These are phyloP conservation scores for Paraplagusia blochii DNA, from an alignment of 2,113 vertebrate genomes.

Conservation along the genomic window DNA sequence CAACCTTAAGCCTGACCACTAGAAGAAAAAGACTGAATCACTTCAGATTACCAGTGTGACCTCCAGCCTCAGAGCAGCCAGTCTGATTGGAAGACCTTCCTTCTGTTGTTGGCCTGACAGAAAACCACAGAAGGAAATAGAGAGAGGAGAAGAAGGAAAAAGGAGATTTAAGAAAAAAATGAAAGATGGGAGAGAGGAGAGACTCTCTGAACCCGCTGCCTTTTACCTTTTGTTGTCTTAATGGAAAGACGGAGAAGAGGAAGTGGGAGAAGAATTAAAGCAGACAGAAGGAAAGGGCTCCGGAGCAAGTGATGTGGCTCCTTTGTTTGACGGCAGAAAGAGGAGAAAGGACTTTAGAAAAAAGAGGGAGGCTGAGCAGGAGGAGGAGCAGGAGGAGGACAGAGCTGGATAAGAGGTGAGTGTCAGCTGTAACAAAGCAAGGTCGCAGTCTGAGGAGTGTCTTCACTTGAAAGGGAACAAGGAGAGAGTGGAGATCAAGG, in stretches of 20 bases:
- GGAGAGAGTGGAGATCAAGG: conserved; percentile 54
- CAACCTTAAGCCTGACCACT: no score
- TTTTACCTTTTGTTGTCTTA: conserved; percentile 63
- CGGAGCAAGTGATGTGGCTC: conserved; percentile 48
- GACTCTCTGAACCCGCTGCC: conserved; percentile 33
- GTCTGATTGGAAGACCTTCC: conserved; percentile 47
- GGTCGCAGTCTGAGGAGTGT: conserved; percentile 65
- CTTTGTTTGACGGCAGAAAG: conserved; percentile 61
- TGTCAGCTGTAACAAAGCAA: conserved; percentile 71
- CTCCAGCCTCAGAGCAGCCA: conserved; percentile 54
- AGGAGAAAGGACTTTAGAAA: conserved; percentile 12
- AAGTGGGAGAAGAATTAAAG: conserved; percentile 51
- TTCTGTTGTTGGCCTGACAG: conserved; percentile 66
- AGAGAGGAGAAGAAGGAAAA: conserved; percentile 35
- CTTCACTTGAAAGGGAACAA: conserved; percentile 67
- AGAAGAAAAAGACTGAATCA: conserved; percentile 29
- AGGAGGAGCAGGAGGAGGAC: conserved; percentile 57
- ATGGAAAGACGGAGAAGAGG: conserved; percentile 64
- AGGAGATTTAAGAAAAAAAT: conserved; percentile 35
- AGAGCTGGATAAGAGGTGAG: conserved; percentile 66
- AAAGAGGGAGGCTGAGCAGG: conserved; percentile 42
- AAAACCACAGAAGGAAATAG: conserved; percentile 42
- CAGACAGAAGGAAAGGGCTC: conserved; percentile 47
- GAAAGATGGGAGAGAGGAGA: conserved; percentile 24
- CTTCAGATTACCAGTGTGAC: conserved; percentile 59